Conservation (phyloP, 2,113 vertebrate genomes). For the Numida meleagris region DNA sequence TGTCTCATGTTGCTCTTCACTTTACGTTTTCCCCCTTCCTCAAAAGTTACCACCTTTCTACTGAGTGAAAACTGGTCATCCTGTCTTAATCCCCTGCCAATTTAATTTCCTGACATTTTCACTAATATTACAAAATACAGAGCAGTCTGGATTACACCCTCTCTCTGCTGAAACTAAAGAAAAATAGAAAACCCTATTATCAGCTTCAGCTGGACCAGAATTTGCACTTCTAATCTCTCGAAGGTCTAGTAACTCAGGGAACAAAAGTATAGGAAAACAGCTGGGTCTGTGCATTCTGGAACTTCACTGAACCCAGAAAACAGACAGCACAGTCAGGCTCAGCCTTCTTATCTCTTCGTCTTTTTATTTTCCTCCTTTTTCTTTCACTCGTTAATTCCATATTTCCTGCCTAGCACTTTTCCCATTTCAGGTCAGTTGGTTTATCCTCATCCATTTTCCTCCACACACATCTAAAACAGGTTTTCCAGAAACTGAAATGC, state of each 20-base stretch:
- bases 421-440: not conserved
- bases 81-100: not conserved
- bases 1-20: not conserved
- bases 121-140: not conserved
- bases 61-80: not conserved
- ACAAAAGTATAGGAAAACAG: not conserved
- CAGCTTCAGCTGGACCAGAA: not conserved
- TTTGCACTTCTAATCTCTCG: not conserved
- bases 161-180: not conserved
- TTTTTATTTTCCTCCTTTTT: not conserved
- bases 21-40: not conserved
- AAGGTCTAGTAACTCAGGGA: not conserved
- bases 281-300: not conserved
- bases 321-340: not conserved
- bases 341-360: not conserved
- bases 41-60: not conserved
- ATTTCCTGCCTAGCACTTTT: not conserved
- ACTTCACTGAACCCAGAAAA: not conserved
- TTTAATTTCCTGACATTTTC: slow-evolving; percentile 4
- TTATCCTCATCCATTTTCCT: not conserved
- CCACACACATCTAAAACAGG: not conserved
- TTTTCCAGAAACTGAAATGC: not conserved
- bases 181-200: not conserved
- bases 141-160: not conserved
- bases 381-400: not conserved